Conservation (phyloP, 2,888 invertebrate species). For the Ectobius pallidus region DNA sequence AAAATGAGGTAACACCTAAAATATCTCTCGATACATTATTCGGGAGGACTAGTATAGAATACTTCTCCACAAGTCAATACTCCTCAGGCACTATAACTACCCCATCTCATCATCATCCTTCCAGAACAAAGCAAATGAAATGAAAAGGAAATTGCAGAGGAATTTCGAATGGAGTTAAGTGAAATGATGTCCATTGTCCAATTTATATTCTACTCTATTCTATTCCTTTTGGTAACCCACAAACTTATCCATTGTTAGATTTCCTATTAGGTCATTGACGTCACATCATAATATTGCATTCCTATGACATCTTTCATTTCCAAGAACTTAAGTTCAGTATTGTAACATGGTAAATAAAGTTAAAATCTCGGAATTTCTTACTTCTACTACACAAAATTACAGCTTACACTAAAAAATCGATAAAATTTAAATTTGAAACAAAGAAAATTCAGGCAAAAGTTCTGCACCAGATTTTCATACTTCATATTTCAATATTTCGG, state of each 20-base stretch:
- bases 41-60: neutral
- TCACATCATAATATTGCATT: no score
- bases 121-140: constrained; percentile 19
- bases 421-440: no score
- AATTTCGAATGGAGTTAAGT: constrained; percentile 15
- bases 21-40: constrained; percentile 11
- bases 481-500: no score
- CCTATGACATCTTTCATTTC: no score
- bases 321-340: no score
- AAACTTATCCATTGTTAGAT: neutral
- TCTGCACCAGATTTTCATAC: no score
- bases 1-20: constrained; percentile 30
- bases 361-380: no score
- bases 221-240: neutral
- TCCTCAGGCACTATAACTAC: neutral
- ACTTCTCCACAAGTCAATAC: constrained; percentile 3
- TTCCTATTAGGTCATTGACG: neutral
- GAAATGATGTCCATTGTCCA: constrained; percentile 12
- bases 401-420: no score
- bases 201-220: neutral
- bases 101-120: constrained; percentile 19
- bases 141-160: constrained; percentile 1
- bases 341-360: no score
- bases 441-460: no score
- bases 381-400: no score